These are phyloP conservation scores for Echiichthys vipera DNA, from an alignment of 2,797 vertebrate species.

Conservation along the genomic window DNA sequence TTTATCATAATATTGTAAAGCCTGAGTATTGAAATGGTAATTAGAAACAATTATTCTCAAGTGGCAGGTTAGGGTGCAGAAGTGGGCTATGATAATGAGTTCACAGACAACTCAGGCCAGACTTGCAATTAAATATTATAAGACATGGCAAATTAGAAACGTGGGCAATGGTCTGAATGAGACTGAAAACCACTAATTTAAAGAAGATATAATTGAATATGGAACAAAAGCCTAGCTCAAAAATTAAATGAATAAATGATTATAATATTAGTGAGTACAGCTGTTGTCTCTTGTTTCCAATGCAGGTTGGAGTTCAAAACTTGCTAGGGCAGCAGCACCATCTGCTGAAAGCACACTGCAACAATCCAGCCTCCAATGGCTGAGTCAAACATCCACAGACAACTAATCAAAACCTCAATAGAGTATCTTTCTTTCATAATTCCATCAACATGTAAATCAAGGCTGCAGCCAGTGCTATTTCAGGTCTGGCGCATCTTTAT, in stretches of 20 bases:
- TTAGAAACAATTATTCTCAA: background rate
- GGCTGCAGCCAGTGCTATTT: background rate
- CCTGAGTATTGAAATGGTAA: background rate
- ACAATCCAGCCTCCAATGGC: background rate
- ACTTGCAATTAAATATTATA: background rate
- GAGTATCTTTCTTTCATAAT: constrained; percentile 22
- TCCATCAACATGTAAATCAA: constrained; percentile 44
- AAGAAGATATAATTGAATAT: background rate
- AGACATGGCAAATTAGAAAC: background rate
- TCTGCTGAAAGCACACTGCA: constrained; percentile 66
- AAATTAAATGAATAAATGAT: background rate
- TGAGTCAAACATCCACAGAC: constrained; percentile 2
- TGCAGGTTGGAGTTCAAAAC: background rate
- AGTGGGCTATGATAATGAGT: constrained; percentile 11
- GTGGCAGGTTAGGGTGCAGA: background rate
- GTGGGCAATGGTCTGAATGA: background rate
- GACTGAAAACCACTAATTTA: background rate
- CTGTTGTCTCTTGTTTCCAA: background rate
- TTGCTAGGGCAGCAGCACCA: constrained; percentile 66
- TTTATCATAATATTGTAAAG: background rate
- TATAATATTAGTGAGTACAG: background rate
- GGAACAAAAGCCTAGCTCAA: background rate
- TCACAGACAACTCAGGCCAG: background rate
- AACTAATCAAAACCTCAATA: constrained; percentile 28
- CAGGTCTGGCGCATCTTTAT: constrained; percentile 16